Base-by-base conservation (phyloP, 2,113 vertebrate species). In the Raja brachyura region DNA sequence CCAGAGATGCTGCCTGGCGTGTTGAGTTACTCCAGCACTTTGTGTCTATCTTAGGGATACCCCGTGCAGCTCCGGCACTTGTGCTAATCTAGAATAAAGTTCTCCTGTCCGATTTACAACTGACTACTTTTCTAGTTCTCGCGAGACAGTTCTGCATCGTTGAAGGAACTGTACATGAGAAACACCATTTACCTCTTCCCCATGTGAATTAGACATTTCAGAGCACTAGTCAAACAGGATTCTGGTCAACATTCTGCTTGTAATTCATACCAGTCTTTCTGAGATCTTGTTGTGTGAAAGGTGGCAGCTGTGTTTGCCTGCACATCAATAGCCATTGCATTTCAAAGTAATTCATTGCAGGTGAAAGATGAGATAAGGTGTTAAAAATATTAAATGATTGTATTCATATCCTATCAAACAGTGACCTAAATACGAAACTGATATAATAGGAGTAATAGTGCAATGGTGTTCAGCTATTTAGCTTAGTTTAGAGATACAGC, bases 251-350 rank as follows among this genome's bases (percentile, higher is more conserved):
- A 86, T 61, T 6, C 56, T 28, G 56, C 28, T 13, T 11, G 20
- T 56, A 25, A 56, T 83, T 54, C 48, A 83, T 61, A 86, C 81
- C 25, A 61, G 20, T 4, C 13, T 28, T 16, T 28, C 54, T 86
- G 81, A 59, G 54, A 61, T n/a, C 81, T 59, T 61, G 81, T 56
- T 61, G 56, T 86, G 81, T 86, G 81, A n/a, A 86, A 59, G 81
- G 81, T 59, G 81, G 28, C 81, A 61, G 54, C 81, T 86, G 54
- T 86, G 81, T 86, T 86, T 86, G 81, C 54, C 54, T 61, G 81
- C 81, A 61, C 28, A 59, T 59, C 54, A 59, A 86, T 86, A 59
- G 81, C 56, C 54, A 86, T 61, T 59, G 4, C 81, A 86, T 56
- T 28, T 86, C 81, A 59, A 86, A 59, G 54, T 86, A n/a, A 59